Evolutionary conservation across 2,113 vertebrate species (phyloP).

Genomic region (Zapus hudsonius): DNA sequence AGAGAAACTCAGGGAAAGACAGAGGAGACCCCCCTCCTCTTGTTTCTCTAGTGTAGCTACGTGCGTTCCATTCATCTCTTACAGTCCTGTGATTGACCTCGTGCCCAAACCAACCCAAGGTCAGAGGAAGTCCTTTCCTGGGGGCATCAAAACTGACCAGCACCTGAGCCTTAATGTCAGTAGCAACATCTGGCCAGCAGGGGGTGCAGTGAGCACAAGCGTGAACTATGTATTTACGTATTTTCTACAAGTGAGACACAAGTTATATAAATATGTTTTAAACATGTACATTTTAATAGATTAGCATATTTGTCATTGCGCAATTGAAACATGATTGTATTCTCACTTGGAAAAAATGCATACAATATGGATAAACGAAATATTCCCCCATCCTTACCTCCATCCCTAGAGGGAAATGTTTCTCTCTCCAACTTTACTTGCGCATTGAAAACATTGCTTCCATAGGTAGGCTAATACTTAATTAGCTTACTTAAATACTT

Average conservation of each 20-base stretch:
- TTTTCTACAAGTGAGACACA: background rate
- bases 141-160: rapidly evolving
- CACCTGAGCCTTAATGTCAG: background rate
- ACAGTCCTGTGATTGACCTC: background rate
- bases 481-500: too few relatives aligned
- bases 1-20: background rate
- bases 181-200: conserved; percentile 52
- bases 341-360: conserved; percentile 6
- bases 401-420: background rate
- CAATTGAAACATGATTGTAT: background rate
- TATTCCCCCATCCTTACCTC: background rate
- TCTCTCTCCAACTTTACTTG: background rate
- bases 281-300: background rate
- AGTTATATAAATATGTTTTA: background rate
- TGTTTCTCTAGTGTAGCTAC: too few relatives aligned
- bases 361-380: background rate
- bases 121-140: background rate
- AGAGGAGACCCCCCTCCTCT: background rate
- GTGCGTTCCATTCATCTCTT: background rate
- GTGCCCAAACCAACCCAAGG: background rate
- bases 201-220: background rate
- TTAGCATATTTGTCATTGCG: background rate
- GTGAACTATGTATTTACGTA: background rate
- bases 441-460: background rate
- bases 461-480: background rate